Evolutionary conservation across 2,113 vertebrate genomes (phyloP), one percentile per base, ranked within the genome.

Genomic region (Mustelus asterias): DNA sequence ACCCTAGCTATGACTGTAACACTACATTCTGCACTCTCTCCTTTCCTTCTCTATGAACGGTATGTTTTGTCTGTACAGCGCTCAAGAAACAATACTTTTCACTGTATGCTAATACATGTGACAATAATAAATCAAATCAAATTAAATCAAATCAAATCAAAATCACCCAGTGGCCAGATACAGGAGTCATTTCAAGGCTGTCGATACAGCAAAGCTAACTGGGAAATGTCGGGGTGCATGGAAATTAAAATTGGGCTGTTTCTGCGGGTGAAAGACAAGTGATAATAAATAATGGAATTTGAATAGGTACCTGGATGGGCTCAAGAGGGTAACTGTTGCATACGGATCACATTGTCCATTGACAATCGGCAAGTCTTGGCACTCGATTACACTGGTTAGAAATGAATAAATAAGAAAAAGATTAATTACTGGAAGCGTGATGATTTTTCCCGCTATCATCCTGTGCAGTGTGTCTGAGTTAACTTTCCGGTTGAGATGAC

Each of bases 311-410:
- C 99, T 99, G 97, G 98, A 98, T 3, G 98, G 99, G 90, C 99
- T 99, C 14, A 98, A 97, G 96, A 99, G 97, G 2, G 98, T 99
- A 96, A 99, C 99, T 0, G 98, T 99, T 96, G 99, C 99, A 0
- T 99, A 99, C 26, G 99, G 99, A 96, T 99, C 99, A 76, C 99
- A 99, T 70, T 99, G 99, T 29, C 99, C 99, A 0, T 99, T 99
- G 96, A 99, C 98, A 26, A 99, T 99, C 6, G 99, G 99, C 63
- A 99, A 98, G 86, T 98, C 99, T 96, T 99, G 98, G 97, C 99
- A 99, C 97, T 99, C 99, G 95, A 99, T 96, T 97, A 99, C 99
- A 96, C 99, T 99, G 96, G 33, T 8, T 97, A 2, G 70, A 63
- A 83, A 83, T 29, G 76, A 97, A 44, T 96, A 88, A 58, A 96